Evolutionary conservation across 2,888 invertebrate species (phyloP).

Genomic region (Cremastobaeus sp.): DNA sequence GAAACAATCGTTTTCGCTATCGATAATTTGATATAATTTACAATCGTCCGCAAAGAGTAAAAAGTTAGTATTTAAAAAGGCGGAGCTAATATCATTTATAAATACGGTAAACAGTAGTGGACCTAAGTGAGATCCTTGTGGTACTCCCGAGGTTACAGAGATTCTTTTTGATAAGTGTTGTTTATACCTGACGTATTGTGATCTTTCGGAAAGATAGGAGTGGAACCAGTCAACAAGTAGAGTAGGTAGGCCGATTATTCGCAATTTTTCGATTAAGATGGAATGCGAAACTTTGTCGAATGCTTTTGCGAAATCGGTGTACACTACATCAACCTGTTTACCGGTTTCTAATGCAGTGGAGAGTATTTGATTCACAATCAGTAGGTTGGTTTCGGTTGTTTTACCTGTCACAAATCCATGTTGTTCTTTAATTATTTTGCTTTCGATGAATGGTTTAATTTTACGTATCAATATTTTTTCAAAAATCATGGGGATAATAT

Average conservation of each 20-base stretch:
- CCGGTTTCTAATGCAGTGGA: neutral
- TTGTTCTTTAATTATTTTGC: conserved; percentile 1
- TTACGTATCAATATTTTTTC: neutral
- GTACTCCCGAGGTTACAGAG: no score
- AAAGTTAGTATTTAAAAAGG: no score
- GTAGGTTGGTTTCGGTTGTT: conserved; percentile 1
- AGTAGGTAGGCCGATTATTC: neutral
- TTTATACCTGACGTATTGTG: no score
- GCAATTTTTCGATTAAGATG: neutral
- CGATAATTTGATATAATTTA: no score
- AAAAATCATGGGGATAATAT: conserved; percentile 1
- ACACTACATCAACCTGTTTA: conserved; percentile 1
- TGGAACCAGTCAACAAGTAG: neutral
- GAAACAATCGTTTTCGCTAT: no score
- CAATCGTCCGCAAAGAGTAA: no score
- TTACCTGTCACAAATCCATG: conserved; percentile 10
- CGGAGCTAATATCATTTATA: no score
- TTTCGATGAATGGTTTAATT: neutral
- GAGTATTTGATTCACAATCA: neutral
- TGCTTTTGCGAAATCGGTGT: no score
- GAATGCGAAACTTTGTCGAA: neutral
- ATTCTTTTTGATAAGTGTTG: no score
- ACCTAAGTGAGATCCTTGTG: no score
- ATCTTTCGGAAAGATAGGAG: neutral
- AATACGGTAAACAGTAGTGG: no score